Evolutionary conservation across 2,113 vertebrate genomes (phyloP).

Genomic region (Brachypodius melanocephalos): DNA sequence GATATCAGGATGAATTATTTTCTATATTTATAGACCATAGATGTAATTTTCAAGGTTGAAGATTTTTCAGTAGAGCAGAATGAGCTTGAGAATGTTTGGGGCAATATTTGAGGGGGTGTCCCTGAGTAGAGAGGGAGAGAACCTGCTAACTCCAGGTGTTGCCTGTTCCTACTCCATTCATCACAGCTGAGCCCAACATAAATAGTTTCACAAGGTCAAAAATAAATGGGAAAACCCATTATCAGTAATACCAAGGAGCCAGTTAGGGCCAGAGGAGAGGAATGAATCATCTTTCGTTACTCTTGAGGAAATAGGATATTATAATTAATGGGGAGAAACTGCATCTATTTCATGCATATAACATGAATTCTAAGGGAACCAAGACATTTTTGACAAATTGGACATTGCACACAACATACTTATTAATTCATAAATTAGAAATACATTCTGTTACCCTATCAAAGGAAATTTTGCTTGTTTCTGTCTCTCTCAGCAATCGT

Average conservation of each 20-base stretch:
- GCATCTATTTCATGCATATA: constrained; percentile 61
- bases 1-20: not conserved
- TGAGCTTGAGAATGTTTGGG: not conserved
- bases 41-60: not conserved
- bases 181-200: not conserved
- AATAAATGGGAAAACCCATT: constrained; percentile 8
- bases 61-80: not conserved
- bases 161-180: not conserved
- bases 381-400: constrained; percentile 60
- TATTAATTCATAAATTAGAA: constrained; percentile 68
- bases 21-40: not conserved
- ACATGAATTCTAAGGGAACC: constrained; percentile 42
- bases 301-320: constrained; percentile 50
- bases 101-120: not conserved
- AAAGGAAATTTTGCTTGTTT: constrained; percentile 50
- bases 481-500: constrained; percentile 17
- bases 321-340: constrained; percentile 53
- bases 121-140: not conserved
- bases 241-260: constrained; percentile 29
- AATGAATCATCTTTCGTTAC: constrained; percentile 51
- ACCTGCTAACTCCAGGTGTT: not conserved
- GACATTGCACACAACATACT: constrained; percentile 23
- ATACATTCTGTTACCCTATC: constrained; percentile 33
- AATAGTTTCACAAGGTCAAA: constrained; percentile 59
- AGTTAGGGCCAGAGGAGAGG: constrained; percentile 4